Conservation (phyloP, 1,140 invertebrate genomes). For the Euglossa dilemma region DNA sequence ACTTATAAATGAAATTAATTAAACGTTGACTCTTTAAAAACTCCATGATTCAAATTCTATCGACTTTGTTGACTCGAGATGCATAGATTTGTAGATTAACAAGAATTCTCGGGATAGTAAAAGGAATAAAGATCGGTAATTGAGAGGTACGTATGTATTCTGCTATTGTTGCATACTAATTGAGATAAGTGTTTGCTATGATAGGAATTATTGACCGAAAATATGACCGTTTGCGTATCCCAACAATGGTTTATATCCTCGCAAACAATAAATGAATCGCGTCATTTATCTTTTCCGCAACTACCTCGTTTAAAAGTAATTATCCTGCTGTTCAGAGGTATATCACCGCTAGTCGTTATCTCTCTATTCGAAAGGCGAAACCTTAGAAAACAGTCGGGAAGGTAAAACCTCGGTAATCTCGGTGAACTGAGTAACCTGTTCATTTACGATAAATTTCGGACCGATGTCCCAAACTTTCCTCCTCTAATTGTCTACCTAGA, state of each 20-base stretch:
- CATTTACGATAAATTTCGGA: conserved; percentile 21
- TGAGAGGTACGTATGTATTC: too few relatives aligned
- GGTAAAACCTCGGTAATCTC: conserved; percentile 21
- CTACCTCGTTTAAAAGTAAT: not conserved
- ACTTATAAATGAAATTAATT: too few relatives aligned
- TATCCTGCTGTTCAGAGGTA: not conserved
- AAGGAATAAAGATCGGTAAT: too few relatives aligned
- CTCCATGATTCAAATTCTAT: too few relatives aligned
- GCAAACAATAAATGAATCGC: not conserved
- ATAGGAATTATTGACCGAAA: too few relatives aligned
- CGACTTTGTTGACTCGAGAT: too few relatives aligned
- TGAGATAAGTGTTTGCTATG: too few relatives aligned
- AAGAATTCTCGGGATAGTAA: too few relatives aligned
- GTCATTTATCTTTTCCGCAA: not conserved
- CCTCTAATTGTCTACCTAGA: conserved; percentile 5
- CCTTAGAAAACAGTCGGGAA: conserved; percentile 4
- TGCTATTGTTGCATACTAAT: too few relatives aligned
- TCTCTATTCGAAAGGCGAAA: not conserved
- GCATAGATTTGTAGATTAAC: too few relatives aligned
- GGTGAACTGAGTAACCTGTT: conserved; percentile 28
- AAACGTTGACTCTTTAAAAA: too few relatives aligned
- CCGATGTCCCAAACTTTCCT: not conserved
- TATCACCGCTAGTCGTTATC: conserved; percentile 15
- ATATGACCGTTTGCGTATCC: not conserved
- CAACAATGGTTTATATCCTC: not conserved